Evolutionary conservation across 2,113 vertebrate genomes (phyloP).

Genomic region (Saccopteryx leptura): DNA sequence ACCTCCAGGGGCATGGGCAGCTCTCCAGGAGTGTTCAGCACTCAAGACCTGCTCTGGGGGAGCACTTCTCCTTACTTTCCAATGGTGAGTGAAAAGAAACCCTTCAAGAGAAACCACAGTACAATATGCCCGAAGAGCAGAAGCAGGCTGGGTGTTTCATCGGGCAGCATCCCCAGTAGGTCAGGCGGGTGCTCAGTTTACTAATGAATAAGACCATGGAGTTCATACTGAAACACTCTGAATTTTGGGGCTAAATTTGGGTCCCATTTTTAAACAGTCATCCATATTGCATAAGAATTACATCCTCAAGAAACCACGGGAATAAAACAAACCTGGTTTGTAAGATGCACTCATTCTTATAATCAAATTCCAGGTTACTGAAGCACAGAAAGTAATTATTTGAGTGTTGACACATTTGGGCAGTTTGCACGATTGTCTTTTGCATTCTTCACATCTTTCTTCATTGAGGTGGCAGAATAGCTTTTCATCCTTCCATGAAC

Average conservation of each 20-base stretch:
- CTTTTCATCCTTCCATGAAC: not conserved
- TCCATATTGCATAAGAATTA: conserved; percentile 22
- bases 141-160: not conserved
- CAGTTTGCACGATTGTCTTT: not conserved
- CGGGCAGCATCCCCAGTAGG: not conserved
- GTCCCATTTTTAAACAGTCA: not conserved
- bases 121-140: not conserved
- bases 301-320: not conserved
- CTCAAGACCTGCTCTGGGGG: not conserved
- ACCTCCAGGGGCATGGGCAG: accelerated
- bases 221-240: not conserved
- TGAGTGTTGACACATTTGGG: not conserved
- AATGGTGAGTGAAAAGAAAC: not conserved
- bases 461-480: not conserved
- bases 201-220: not conserved
- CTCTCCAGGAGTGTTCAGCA: too few relatives aligned
- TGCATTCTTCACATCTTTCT: not conserved
- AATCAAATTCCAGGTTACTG: not conserved
- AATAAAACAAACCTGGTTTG: not conserved
- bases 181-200: not conserved
- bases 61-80: not conserved
- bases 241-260: not conserved
- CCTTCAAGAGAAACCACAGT: not conserved
- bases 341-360: not conserved
- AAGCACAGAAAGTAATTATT: not conserved